These are phyloP conservation scores for Sesia bembeciformis DNA, from an alignment of 2,888 invertebrate species.

Conservation along the genomic window DNA sequence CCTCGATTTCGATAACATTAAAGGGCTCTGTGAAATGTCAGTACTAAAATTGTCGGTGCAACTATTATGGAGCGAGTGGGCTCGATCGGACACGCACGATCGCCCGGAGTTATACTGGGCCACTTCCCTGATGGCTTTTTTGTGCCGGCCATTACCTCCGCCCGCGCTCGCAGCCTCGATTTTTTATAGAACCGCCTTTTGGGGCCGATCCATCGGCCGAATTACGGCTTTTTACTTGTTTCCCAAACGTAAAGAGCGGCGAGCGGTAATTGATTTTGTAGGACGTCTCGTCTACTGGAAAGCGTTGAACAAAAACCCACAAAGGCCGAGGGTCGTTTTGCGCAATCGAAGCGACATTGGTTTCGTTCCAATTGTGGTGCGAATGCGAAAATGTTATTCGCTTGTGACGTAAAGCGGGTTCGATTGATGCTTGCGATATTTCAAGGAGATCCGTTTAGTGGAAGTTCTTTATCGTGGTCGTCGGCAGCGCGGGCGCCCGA, in stretches of 20 bases:
- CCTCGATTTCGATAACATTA: slow-evolving; percentile 2
- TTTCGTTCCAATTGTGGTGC: slow-evolving; percentile 4
- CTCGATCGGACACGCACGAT: slow-evolving; percentile 14
- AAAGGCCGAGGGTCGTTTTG: slow-evolving; percentile 12
- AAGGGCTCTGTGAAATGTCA: not conserved
- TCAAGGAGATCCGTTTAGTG: not conserved
- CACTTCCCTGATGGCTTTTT: slow-evolving; percentile 15
- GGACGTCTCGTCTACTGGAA: slow-evolving; percentile 11
- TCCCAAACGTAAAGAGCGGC: slow-evolving; percentile 7
- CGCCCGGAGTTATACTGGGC: slow-evolving; percentile 5
- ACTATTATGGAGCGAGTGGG: not conserved
- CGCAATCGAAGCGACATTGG: slow-evolving; percentile 9
- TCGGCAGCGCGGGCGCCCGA: not conserved
- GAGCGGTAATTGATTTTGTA: slow-evolving; percentile 9
- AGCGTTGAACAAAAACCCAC: slow-evolving; percentile 13
- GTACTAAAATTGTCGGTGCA: not conserved
- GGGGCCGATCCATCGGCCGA: slow-evolving; percentile 2
- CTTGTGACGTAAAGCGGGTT: not conserved
- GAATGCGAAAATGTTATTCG: not conserved
- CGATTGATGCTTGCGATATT: not conserved
- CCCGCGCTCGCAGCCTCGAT: slow-evolving; percentile 2
- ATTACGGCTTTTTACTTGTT: slow-evolving; percentile 5
- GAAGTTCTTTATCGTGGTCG: slow-evolving; percentile 1
- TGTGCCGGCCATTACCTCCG: not conserved
- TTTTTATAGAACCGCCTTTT: slow-evolving; percentile 5